Base-by-base conservation (phyloP, 2,113 vertebrate species). In the Cisticola juncidis region DNA sequence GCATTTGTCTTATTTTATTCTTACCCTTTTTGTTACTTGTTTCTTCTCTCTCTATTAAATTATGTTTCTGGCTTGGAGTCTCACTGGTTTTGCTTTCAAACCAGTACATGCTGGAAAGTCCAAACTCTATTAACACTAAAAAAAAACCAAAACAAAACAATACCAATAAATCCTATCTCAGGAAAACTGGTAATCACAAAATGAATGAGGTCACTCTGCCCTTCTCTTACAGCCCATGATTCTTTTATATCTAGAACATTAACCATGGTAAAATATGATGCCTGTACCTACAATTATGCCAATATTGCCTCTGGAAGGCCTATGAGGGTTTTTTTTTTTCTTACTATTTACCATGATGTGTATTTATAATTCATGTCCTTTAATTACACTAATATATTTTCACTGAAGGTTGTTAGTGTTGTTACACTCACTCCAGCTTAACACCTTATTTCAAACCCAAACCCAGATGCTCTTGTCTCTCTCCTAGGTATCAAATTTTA, bases 371-470 rank as follows among this genome's bases (percentile, higher is more conserved):
- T 86, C 58, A 81, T 33, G 14, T 6, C 56, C 42, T 84, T 90
- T 94, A 94, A 92, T 93, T 87, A 78, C 66, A 79, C 31, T 45
- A 84, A 76, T 87, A 85, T 40, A 86, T 91, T 95, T 94, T 74
- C 86, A 68, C 29, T 0, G 3, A 74, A 76, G 40, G 19, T 56
- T 79, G 64, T 19, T 91, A 17, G 17, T 78, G 42, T 56, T 65
- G 22, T 56, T 9, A 44, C 18, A 56, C 54, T 40, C 25, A 21
- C 8, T 54, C 14, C 38, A 60, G 33, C 62, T 86, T 86, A 91
- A 82, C 65, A 20, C 26, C 26, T 57, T 50, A 24, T 81, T 80
- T 64, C 35, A 83, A 65, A 84, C 35, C 21, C 20, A 73, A 86
- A 69, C 22, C 33, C 81, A 94, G 77, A 71, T 87, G 64, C n/a